A percentile compares a stretch with the other conserved stretches of the same genome.
These are phyloP conservation scores for Gibbula magus DNA, from an alignment of 2,888 invertebrate species.

Conservation along the genomic window DNA sequence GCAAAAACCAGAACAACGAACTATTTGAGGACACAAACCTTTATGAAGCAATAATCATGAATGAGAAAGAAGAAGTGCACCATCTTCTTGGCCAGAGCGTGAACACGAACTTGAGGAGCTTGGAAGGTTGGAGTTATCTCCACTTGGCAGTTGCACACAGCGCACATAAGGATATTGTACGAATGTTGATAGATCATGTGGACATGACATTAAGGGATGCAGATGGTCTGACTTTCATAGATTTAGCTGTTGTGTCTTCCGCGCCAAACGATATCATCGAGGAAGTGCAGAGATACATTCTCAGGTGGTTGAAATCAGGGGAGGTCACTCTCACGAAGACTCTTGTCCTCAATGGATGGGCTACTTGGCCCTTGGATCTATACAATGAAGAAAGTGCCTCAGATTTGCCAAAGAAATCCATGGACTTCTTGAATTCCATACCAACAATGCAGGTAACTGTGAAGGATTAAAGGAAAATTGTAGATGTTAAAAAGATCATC, in stretches of 20 bases:
- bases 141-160: slow-evolving; percentile 51
- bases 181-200: slow-evolving; percentile 48
- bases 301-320: slow-evolving; percentile 42
- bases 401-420: slow-evolving; percentile 34
- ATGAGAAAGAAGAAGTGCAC: slow-evolving; percentile 45
- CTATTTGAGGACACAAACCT: slow-evolving; percentile 41
- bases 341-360: slow-evolving; percentile 51
- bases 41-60: slow-evolving; percentile 49
- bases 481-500: not conserved
- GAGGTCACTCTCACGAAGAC: slow-evolving; percentile 46
- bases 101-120: slow-evolving; percentile 34
- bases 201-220: slow-evolving; percentile 47
- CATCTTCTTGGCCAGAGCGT: slow-evolving; percentile 39
- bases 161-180: slow-evolving; percentile 48
- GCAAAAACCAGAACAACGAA: not conserved
- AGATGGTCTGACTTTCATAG: slow-evolving; percentile 55
- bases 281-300: slow-evolving; percentile 38
- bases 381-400: slow-evolving; percentile 28
- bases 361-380: slow-evolving; percentile 40
- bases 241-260: slow-evolving; percentile 45
- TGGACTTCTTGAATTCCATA: slow-evolving; percentile 38
- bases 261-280: slow-evolving; percentile 41
- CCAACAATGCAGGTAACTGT: slow-evolving; percentile 40
- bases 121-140: slow-evolving; percentile 52
- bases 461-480: not conserved